Evolutionary conservation across 2,888 invertebrate genomes (phyloP).

Genomic region (Lacanobia oleracea): DNA sequence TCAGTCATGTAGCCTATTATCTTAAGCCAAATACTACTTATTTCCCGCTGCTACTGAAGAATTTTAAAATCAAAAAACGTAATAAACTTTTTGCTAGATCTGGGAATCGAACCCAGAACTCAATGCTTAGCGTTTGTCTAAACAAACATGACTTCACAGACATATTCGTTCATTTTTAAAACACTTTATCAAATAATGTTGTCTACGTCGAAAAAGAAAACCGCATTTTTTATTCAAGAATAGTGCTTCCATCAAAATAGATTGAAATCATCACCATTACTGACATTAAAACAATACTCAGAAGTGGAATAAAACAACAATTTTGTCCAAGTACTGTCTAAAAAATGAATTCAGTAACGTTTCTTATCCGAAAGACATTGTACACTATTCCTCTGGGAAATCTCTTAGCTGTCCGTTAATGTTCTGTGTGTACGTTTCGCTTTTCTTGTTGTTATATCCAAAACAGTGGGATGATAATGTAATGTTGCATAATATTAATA

Average conservation of each 20-base stretch:
- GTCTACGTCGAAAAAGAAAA: not conserved
- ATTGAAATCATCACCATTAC: not conserved
- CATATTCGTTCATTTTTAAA: no score
- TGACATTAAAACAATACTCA: not conserved
- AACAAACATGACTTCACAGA: no score
- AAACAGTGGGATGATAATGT: slow-evolving; percentile 29
- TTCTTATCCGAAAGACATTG: slow-evolving; percentile 30
- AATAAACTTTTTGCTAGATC: no score
- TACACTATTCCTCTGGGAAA: slow-evolving; percentile 53
- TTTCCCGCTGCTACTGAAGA: no score
- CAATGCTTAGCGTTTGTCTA: no score
- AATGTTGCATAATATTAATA: slow-evolving; percentile 12
- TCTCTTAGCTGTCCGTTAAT: slow-evolving; percentile 46
- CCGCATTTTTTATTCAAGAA: not conserved
- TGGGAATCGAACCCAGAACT: no score
- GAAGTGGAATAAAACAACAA: not conserved
- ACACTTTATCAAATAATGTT: not conserved
- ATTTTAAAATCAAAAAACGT: no score
- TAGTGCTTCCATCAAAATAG: not conserved
- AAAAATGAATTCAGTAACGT: slow-evolving; percentile 46
- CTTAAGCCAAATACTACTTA: no score
- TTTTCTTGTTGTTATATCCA: slow-evolving; percentile 18
- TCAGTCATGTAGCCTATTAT: no score
- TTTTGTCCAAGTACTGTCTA: slow-evolving; percentile 21
- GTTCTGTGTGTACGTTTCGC: slow-evolving; percentile 28